Evolutionary conservation across 2,797 vertebrate genomes (phyloP), one percentile per base, ranked within the genome.

Genomic region (Syncerus caffer): DNA sequence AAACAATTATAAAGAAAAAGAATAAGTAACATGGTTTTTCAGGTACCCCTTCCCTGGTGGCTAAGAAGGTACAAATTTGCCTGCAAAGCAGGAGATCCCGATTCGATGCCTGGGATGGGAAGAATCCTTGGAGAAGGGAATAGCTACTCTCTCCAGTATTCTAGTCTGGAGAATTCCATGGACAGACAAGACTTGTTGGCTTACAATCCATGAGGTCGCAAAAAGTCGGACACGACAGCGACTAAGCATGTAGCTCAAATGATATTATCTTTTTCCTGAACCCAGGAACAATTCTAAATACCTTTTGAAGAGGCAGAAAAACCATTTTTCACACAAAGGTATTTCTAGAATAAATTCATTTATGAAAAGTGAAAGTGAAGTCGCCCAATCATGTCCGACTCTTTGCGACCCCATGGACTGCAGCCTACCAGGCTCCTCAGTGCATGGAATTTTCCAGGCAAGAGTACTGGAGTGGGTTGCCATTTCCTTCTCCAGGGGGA

Each of bases 331-430:
- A 95, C 11, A 50, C 57, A 38, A 57, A 17, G 0, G 4, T 38
- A 15, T 88, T 93, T 60, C n/a, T 47, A 57, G 55, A 60, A 83
- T 76, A 51, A 64, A 45, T 15, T 64, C 27, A 90, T 9, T 74
- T 76, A 25, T 27, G n/a, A 67, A 67, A 67, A 67, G 17, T 34
- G n/a, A 67, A 67, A 67, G n/a, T 67, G n/a, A 62, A 31, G 60
- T 62, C 0, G 1, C 6, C 62, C 29, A 62, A 7, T 31, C n/a
- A 4, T 9, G 64, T 67, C 1, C 0, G 0, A 19, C 64, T 67
- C 17, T 67, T 19, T 34, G 17, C 0, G 0, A 67, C 9, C n/a
- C 2, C n/a, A 67, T 67, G 64, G 64, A 67, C 64, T 67, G 17
- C 64, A 67, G 17, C 17, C 64, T 34, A 67, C n/a, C n/a, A 21